Conservation (phyloP, 2,113 vertebrate genomes). For the Megaleporinus macrocephalus region DNA sequence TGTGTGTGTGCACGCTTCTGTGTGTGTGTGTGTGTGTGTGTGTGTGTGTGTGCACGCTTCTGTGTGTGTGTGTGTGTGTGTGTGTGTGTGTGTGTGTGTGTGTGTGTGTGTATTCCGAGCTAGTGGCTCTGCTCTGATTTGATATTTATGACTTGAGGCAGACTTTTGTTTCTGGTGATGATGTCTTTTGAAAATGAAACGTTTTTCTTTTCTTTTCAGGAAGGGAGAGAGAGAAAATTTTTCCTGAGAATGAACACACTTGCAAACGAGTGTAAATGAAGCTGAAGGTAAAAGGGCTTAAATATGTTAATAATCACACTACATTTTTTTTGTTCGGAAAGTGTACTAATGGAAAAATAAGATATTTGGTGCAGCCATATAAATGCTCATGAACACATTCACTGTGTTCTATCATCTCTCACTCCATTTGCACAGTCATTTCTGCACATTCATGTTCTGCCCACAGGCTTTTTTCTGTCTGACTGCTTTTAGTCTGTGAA, state of each 20-base stretch:
- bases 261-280: not conserved
- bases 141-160: constrained; percentile 42
- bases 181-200: constrained; percentile 39
- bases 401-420: not conserved
- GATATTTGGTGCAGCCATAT: no score
- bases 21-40: not conserved
- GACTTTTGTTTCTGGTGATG: constrained; percentile 11
- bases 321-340: not conserved
- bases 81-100: constrained; percentile 19
- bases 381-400: not conserved
- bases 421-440: not conserved
- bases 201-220: constrained; percentile 24
- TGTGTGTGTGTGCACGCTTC: constrained; percentile 4
- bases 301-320: not conserved
- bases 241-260: constrained; percentile 12
- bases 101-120: not conserved
- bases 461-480: not conserved
- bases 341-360: not conserved
- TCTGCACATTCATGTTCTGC: not conserved
- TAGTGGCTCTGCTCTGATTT: constrained; percentile 18
- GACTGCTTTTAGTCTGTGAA: not conserved
- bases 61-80: constrained; percentile 5
- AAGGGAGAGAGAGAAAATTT: not conserved
- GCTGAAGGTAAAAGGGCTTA: not conserved
- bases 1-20: constrained; percentile 22